These are phyloP conservation scores for Chaitophorus viminalis DNA, from an alignment of 2,888 invertebrate species.

Conservation along the genomic window DNA sequence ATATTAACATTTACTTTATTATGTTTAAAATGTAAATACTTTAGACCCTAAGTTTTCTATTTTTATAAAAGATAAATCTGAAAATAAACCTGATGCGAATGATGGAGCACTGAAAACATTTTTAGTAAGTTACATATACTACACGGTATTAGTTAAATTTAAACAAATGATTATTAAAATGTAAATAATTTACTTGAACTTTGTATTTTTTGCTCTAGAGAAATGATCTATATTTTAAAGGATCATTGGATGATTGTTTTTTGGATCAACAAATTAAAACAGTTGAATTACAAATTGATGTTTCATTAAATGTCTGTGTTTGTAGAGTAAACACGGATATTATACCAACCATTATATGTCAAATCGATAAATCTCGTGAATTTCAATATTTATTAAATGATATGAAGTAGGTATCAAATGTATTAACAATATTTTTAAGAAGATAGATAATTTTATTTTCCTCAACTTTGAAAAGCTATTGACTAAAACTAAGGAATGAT, in stretches of 20 bases:
- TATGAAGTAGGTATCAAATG: conserved; percentile 47
- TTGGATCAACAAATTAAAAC: conserved; percentile 22
- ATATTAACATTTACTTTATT: not conserved
- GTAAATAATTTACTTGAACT: not conserved
- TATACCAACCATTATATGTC: conserved; percentile 29
- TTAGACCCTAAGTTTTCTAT: too few relatives aligned
- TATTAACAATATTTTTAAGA: not conserved
- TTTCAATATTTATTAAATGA: not conserved
- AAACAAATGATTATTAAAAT: too few relatives aligned
- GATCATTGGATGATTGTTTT: conserved; percentile 33
- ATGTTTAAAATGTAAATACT: too few relatives aligned
- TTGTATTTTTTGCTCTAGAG: not conserved
- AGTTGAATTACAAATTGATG: not conserved
- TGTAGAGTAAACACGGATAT: not conserved
- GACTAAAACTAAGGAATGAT: too few relatives aligned
- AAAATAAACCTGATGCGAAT: not conserved
- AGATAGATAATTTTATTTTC: too few relatives aligned
- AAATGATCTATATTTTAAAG: conserved; percentile 22
- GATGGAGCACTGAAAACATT: conserved; percentile 23
- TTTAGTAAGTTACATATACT: conserved; percentile 12
- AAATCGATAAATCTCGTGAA: not conserved
- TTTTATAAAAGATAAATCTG: not conserved
- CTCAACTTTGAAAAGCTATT: too few relatives aligned
- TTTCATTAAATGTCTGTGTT: conserved; percentile 17
- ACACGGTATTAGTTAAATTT: not conserved